Percentiles rank a stretch among this genome's conserved stretches.
phyloP scores from a whole-genome alignment of 2,113 vertebrate genomes.

The Desmodus rotundus region DNA sequence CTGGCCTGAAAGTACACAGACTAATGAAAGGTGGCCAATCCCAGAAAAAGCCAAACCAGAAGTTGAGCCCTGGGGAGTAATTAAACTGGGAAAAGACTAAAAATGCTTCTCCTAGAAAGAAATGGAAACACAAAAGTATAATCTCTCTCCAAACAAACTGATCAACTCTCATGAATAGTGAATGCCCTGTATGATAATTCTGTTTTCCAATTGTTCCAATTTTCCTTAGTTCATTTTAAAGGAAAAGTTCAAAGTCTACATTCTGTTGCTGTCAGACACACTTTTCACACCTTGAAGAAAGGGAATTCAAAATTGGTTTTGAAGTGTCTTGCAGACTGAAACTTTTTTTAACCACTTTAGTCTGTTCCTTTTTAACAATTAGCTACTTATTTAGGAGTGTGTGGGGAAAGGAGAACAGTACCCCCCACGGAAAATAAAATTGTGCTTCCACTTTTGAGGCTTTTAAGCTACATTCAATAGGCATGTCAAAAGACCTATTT shows the following conservation, averaged over 20 bases:
- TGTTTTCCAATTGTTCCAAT: conserved; percentile 35
- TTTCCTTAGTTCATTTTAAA: conserved; percentile 63
- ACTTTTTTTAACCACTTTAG: conserved; percentile 52
- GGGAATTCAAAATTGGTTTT: conserved; percentile 69
- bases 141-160: conserved; percentile 59
- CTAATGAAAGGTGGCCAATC: conserved; percentile 58
- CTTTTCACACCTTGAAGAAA: conserved; percentile 67
- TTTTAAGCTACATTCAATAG: conserved; percentile 66
- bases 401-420: conserved; percentile 42
- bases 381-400: conserved; percentile 68
- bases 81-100: conserved; percentile 65
- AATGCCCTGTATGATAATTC: conserved; percentile 4
- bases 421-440: conserved; percentile 68
- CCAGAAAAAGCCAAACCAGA: conserved; percentile 73
- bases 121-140: conserved; percentile 62
- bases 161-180: conserved; percentile 56
- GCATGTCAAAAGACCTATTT: conserved; percentile 55
- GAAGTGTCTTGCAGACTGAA: conserved; percentile 68
- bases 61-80: conserved; percentile 71
- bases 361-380: conserved; percentile 71
- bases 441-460: conserved; percentile 54
- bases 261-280: conserved; percentile 54
- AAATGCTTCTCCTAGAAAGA: conserved; percentile 65
- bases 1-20: conserved; percentile 31
- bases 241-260: conserved; percentile 58